phyloP scores from a whole-genome alignment of 2,113 vertebrate genomes.

The Haemorhous mexicanus region DNA sequence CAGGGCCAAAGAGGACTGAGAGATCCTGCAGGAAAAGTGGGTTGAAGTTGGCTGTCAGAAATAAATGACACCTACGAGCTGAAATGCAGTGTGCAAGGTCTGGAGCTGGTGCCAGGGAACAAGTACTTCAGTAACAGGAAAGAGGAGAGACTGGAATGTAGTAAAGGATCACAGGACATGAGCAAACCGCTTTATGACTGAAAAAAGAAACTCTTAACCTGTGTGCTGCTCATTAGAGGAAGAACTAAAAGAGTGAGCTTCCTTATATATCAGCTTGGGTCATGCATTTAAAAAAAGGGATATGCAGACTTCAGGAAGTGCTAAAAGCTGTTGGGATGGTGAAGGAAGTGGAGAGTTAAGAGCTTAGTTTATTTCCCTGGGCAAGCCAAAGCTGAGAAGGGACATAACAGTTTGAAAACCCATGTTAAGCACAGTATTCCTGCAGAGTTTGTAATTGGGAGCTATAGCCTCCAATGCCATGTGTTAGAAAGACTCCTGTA shows the following conservation, averaged over 20 bases:
- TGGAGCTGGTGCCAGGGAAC: not conserved
- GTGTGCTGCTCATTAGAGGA: not conserved
- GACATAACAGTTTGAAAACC: not conserved
- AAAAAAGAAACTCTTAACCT: not conserved
- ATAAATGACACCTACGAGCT: rapidly evolving
- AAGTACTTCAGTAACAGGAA: not conserved
- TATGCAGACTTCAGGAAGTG: not conserved
- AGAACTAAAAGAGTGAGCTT: not conserved
- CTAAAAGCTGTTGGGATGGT: not conserved
- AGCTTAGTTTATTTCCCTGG: not conserved
- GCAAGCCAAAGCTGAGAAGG: not conserved
- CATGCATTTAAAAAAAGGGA: not conserved
- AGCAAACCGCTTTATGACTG: not conserved
- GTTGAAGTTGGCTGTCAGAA: not conserved
- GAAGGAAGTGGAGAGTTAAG: not conserved
- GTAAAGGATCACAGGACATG: not conserved
- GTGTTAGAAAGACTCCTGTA: not conserved
- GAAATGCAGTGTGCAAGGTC: not conserved
- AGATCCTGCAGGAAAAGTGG: not conserved
- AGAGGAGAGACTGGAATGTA: not conserved
- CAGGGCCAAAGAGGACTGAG: not conserved
- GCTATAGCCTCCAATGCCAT: rapidly evolving
- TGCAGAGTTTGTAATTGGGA: not conserved
- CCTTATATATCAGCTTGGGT: not conserved
- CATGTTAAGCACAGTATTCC: not conserved